A percentile compares a stretch with the other conserved stretches of the same genome.
These are phyloP conservation scores for Dolichotis patagonum DNA, from an alignment of 2,113 vertebrate genomes.

Conservation along the genomic window DNA sequence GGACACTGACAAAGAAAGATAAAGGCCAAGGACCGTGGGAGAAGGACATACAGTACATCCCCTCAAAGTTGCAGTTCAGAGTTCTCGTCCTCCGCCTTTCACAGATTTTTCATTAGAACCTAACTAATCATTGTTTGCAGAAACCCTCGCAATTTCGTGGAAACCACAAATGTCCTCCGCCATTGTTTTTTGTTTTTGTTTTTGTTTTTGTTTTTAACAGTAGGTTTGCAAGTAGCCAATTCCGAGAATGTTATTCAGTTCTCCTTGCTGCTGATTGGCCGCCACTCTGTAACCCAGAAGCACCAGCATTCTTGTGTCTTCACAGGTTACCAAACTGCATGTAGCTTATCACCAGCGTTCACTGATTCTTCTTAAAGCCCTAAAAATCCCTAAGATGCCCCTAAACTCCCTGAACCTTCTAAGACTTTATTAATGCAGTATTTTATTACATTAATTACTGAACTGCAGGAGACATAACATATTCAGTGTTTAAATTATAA, in stretches of 20 bases:
- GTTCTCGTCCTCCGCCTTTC: neutral
- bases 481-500: neutral
- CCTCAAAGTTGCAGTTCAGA: neutral
- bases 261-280: neutral
- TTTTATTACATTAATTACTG: neutral
- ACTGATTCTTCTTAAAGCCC: neutral
- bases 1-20: neutral
- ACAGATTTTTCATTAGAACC: neutral
- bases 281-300: neutral
- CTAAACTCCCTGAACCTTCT: neutral
- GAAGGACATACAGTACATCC: neutral
- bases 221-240: neutral
- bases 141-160: neutral
- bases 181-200: neutral
- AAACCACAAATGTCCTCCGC: neutral
- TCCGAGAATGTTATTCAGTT: neutral
- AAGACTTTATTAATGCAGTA: neutral
- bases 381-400: neutral
- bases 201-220: neutral
- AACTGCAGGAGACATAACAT: neutral
- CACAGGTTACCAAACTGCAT: neutral
- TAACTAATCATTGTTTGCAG: neutral
- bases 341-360: neutral
- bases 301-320: neutral
- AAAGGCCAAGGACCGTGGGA: neutral